phyloP scores from a whole-genome alignment of 2,797 vertebrate species.

The Anguilla pacifica region DNA sequence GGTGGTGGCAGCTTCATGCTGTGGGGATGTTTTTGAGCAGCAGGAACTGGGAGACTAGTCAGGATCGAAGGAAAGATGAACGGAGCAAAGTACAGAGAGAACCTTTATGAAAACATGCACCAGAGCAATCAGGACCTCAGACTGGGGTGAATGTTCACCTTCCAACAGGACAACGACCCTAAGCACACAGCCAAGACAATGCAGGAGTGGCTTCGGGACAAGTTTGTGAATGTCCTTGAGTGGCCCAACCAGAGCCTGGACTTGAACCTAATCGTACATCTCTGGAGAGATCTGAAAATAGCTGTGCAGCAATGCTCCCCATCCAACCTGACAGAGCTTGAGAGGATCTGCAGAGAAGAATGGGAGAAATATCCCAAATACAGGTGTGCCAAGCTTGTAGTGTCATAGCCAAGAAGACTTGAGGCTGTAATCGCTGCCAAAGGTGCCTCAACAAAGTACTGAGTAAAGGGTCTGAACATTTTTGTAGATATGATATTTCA shows the following conservation, averaged over 20 bases:
- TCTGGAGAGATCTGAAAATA: background rate
- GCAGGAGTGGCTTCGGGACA: background rate
- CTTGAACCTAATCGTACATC: background rate
- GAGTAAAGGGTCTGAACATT: conserved; percentile 70
- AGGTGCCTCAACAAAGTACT: conserved; percentile 40
- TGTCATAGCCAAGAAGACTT: conserved; percentile 15
- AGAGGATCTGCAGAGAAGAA: conserved; percentile 6
- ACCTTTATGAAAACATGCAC: background rate
- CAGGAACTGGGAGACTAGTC: background rate
- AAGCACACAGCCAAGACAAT: background rate
- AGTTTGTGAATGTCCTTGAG: background rate
- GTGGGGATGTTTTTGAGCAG: background rate
- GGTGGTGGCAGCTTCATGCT: no score
- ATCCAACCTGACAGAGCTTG: background rate
- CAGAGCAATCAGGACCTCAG: conserved; percentile 6
- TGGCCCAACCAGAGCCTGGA: background rate
- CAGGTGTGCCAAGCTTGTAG: conserved; percentile 24
- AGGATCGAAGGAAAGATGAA: background rate
- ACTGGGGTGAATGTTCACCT: background rate
- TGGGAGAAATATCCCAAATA: background rate
- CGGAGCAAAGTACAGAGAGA: background rate
- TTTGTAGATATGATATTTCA: conserved; percentile 14
- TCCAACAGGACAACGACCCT: background rate
- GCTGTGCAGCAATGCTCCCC: background rate
- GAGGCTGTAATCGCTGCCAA: conserved; percentile 28